Conservation (phyloP, 2,888 invertebrate genomes). For the Camptogramma bilineatum region DNA sequence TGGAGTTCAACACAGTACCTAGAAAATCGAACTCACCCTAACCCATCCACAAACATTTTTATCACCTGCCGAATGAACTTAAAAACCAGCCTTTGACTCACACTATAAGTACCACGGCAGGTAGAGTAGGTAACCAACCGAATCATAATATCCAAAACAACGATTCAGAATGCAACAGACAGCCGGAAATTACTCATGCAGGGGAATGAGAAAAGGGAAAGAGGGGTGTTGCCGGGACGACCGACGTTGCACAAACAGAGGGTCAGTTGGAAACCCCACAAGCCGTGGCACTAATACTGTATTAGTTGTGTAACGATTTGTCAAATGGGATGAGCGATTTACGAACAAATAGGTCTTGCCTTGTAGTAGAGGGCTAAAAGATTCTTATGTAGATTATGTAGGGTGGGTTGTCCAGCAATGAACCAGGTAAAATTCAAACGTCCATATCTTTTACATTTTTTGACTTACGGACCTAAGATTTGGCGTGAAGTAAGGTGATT, state of each 20-base stretch:
- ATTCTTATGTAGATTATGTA: no score
- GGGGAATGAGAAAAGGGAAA: constrained; percentile 9
- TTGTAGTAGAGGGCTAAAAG: background rate
- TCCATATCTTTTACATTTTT: no score
- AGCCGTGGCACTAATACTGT: constrained; percentile 35
- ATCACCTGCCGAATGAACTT: background rate
- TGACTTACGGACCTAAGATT: no score
- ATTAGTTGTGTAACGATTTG: constrained; percentile 51
- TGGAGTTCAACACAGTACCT: no score
- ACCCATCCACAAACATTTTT: background rate
- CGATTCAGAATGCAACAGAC: constrained; percentile 52
- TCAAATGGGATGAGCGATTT: constrained; percentile 28
- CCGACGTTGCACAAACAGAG: constrained; percentile 74
- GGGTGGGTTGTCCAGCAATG: no score
- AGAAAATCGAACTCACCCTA: no score
- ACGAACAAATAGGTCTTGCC: constrained; percentile 7
- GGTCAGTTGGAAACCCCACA: constrained; percentile 73
- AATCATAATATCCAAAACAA: constrained; percentile 46
- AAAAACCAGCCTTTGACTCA: background rate
- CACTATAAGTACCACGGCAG: constrained; percentile 11
- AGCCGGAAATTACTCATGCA: constrained; percentile 73
- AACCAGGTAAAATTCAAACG: no score
- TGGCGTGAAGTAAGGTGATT: no score
- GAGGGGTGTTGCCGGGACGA: constrained; percentile 72
- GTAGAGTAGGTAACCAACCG: constrained; percentile 9